Base-by-base conservation (phyloP, 53 echinoderm and acorn worm genomes). In the Paelopatides confundens region DNA sequence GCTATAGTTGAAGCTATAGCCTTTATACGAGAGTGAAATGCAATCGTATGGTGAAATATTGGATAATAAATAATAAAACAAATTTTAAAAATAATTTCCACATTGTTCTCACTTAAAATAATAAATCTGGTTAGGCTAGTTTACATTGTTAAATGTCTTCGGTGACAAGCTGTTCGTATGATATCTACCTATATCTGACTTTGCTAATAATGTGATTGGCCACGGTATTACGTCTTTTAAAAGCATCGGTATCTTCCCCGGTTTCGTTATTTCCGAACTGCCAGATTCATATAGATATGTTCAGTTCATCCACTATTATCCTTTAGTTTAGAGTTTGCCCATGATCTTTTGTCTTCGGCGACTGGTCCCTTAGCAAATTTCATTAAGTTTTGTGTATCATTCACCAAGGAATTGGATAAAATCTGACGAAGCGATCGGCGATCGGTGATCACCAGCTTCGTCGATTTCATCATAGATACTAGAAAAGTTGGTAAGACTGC, bases 381-480 rank as follows among this genome's bases (percentile, higher is more conserved):
- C 46, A 66, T 27, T 13, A 66, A 39, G 43, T 66, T 6, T 67
- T 76, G 26, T 2, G 83, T 74, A 50, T 31, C 32, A 31, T 66
- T 53, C 39, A 74, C 46, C 8, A 46, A 46, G 47, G 74, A 74
- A 74, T 74, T 74, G 14, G 79, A 79, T 79, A 50, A 52, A 34
- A 79, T 79, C 79, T 50, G 81, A 29, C 86, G 82, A 39, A 86
- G 82, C 21, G 68, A 86, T 15, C 77, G 76, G 31, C 83, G 39
- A n/a, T 17, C 86, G 76, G 31, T 71, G 40, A 62, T 88, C 92
- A 26, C 88, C 92, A 2, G 92, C 65, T 17, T 91, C 93, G 36
- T 88, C 90, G 83, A 96, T 96, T 82, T 96, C 96, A 31, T 93
- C 96, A 86, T 96, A 96, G 88, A 96, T 93, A 85, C 96, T 96